These are phyloP conservation scores for Sarcophaga bullata DNA, from an alignment of 1,140 invertebrate species.

Conservation along the genomic window DNA sequence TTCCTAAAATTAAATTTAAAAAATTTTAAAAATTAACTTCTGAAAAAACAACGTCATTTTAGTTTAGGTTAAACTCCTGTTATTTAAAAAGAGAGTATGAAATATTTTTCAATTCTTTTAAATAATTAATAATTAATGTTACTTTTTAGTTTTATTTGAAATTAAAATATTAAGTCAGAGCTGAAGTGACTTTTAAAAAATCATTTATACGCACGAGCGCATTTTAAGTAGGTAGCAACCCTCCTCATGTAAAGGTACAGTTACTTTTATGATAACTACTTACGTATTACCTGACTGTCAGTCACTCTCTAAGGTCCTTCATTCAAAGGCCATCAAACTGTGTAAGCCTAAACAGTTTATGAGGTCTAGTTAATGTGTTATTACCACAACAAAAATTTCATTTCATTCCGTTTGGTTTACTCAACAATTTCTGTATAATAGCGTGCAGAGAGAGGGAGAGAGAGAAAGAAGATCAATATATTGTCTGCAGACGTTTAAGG, in stretches of 20 bases:
- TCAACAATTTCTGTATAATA: not conserved
- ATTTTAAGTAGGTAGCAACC: not conserved
- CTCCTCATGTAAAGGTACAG: not conserved
- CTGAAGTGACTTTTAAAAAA: not conserved
- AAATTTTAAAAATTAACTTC: no score
- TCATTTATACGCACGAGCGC: conserved; percentile 37
- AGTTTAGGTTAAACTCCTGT: no score
- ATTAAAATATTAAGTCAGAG: not conserved
- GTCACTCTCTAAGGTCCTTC: not conserved
- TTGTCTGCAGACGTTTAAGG: not conserved
- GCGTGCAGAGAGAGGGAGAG: no score
- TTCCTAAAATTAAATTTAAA: no score
- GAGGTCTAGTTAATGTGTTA: conserved; percentile 24
- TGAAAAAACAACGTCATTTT: no score
- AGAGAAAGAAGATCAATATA: not conserved
- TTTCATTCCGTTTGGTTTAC: not conserved
- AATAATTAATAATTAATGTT: no score
- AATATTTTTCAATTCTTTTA: no score
- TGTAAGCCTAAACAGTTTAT: not conserved
- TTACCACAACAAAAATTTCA: not conserved
- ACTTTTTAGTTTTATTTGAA: no score
- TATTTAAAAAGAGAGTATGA: no score
- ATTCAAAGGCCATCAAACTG: conserved; percentile 16
- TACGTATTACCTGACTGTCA: not conserved
- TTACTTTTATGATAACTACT: not conserved